phyloP scores from a whole-genome alignment of 2,797 vertebrate genomes.

The Brotula barbata region DNA sequence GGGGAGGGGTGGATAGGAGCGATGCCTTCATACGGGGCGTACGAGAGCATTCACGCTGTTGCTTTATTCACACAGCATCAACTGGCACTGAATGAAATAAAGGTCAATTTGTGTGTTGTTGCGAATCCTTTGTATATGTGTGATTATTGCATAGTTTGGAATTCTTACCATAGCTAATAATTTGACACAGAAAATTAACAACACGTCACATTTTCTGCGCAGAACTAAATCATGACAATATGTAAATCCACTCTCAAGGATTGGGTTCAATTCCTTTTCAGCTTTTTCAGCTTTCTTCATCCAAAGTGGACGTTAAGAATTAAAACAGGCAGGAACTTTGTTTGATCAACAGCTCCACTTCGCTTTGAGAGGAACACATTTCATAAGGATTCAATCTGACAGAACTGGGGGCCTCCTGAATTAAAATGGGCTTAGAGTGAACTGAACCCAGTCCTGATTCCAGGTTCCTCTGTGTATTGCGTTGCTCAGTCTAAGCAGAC shows the following conservation, averaged over 20 bases:
- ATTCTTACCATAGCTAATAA: constrained; percentile 78
- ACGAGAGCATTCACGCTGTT: constrained; percentile 63
- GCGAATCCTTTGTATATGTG: constrained; percentile 73
- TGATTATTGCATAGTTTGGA: constrained; percentile 87
- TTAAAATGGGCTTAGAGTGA: constrained; percentile 3
- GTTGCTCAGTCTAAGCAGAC: constrained; percentile 41
- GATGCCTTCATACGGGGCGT: constrained; percentile 58
- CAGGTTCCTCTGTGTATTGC: constrained; percentile 54
- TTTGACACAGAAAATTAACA: constrained; percentile 75
- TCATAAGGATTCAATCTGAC: not conserved
- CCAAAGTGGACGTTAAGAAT: not conserved
- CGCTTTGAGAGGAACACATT: not conserved
- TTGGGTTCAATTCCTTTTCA: constrained; percentile 38
- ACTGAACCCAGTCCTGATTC: constrained; percentile 39
- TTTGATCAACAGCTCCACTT: not conserved
- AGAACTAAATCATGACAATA: constrained; percentile 28
- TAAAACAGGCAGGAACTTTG: not conserved
- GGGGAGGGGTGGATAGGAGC: constrained; percentile 55
- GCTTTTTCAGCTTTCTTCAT: constrained; percentile 18
- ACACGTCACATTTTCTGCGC: constrained; percentile 56
- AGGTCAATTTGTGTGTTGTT: constrained; percentile 73
- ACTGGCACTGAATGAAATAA: constrained; percentile 68
- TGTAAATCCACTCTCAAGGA: constrained; percentile 30
- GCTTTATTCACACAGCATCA: constrained; percentile 71
- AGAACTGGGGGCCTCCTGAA: constrained; percentile 4